A percentile compares a stretch with the other conserved stretches of the same genome.
Evolutionary conservation across 2,888 invertebrate genomes (phyloP).

Genomic region (Antheraea yamamai): DNA sequence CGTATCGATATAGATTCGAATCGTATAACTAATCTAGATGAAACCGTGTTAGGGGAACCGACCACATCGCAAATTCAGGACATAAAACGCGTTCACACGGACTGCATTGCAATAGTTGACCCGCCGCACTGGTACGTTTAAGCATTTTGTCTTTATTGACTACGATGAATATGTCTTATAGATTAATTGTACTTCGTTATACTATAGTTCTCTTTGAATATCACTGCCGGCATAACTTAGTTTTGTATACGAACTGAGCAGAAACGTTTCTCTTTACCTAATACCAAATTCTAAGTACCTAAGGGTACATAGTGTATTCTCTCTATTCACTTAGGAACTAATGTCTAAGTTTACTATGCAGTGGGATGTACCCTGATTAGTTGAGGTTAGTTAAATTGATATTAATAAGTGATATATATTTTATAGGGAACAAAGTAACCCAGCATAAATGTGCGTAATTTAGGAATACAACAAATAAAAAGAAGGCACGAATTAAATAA

Average conservation of each 20-base stretch:
- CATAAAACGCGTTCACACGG: constrained; percentile 54
- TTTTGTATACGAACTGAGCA: background rate
- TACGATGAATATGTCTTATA: constrained; percentile 19
- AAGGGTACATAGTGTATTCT: background rate
- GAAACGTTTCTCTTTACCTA: background rate
- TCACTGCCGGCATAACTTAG: background rate
- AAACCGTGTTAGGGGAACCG: constrained; percentile 56
- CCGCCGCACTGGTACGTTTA: constrained; percentile 43
- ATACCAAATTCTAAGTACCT: background rate
- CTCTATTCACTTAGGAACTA: background rate
- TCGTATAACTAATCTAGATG: constrained; percentile 18
- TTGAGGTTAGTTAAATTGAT: too few relatives aligned
- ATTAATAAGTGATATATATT: too few relatives aligned
- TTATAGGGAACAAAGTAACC: too few relatives aligned
- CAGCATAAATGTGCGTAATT: too few relatives aligned
- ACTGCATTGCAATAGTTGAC: constrained; percentile 66
- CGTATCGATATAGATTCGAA: constrained; percentile 19
- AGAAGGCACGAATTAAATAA: too few relatives aligned
- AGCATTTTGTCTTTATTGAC: constrained; percentile 54
- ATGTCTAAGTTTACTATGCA: background rate
- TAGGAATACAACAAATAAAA: too few relatives aligned
- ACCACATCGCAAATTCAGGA: constrained; percentile 63
- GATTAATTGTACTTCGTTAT: background rate
- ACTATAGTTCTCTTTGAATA: background rate
- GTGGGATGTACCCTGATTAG: background rate